A percentile compares a stretch with the other conserved stretches of the same genome.
Evolutionary conservation across 2,888 invertebrate species (phyloP).

Genomic region (Atethmia centrago): DNA sequence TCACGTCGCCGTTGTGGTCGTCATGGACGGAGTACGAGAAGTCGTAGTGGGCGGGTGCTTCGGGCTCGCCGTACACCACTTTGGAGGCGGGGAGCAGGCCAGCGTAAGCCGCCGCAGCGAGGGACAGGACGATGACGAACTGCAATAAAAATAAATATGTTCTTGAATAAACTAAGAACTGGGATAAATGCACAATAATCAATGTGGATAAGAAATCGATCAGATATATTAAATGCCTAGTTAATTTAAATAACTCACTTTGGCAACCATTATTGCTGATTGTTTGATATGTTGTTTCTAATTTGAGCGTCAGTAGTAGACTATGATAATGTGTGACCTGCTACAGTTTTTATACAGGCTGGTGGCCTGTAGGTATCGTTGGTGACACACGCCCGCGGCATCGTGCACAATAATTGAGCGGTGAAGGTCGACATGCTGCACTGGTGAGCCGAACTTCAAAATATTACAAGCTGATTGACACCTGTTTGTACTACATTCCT

Average conservation of each 20-base stretch:
- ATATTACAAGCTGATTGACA: slow-evolving; percentile 19
- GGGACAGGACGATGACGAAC: slow-evolving; percentile 72
- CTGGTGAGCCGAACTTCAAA: slow-evolving; percentile 19
- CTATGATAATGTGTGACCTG: slow-evolving; percentile 74
- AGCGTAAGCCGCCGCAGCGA: slow-evolving; percentile 76
- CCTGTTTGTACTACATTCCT: slow-evolving; percentile 32
- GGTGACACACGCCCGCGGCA: slow-evolving; percentile 52
- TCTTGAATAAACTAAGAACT: too few relatives aligned
- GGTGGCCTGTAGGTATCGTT: slow-evolving; percentile 34
- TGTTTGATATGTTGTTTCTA: slow-evolving; percentile 68
- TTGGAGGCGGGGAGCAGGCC: slow-evolving; percentile 74
- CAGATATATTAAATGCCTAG: too few relatives aligned
- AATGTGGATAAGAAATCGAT: too few relatives aligned
- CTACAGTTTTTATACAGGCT: slow-evolving; percentile 81
- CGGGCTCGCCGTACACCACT: slow-evolving; percentile 80
- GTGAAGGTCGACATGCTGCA: slow-evolving; percentile 51
- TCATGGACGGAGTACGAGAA: slow-evolving; percentile 87
- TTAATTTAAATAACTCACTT: slow-evolving; percentile 69
- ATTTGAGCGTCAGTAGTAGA: slow-evolving; percentile 74
- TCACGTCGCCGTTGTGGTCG: slow-evolving; percentile 84
- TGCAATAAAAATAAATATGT: not conserved
- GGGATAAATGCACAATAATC: too few relatives aligned
- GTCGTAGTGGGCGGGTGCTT: slow-evolving; percentile 85
- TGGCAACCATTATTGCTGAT: slow-evolving; percentile 79
- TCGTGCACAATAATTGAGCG: slow-evolving; percentile 49